These are phyloP conservation scores for Diplogasteroides magnus DNA, from an alignment of 1,140 invertebrate genomes.

Conservation along the genomic window DNA sequence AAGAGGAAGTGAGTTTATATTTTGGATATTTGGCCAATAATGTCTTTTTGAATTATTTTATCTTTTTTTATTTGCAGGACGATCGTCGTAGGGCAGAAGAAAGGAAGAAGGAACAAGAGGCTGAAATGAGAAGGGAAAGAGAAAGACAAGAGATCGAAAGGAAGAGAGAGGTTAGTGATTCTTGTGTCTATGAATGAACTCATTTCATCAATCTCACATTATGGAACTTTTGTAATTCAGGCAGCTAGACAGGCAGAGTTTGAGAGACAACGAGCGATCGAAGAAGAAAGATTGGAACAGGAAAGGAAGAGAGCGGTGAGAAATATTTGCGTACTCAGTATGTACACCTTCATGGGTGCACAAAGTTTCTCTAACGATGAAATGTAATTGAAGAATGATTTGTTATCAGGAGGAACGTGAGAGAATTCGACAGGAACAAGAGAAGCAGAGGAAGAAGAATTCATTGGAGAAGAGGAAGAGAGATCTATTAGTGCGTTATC, in stretches of 20 bases:
- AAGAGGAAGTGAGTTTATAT: slow-evolving; percentile 65
- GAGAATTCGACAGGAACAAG: neutral
- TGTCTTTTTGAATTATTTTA: no score
- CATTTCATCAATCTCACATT: no score
- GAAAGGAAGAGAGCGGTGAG: slow-evolving; percentile 66
- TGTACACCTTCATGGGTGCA: no score
- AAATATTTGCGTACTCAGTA: neutral
- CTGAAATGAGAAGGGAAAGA: slow-evolving; percentile 80
- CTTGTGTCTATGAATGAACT: no score
- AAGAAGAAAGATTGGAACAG: slow-evolving; percentile 60
- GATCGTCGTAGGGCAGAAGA: slow-evolving; percentile 57
- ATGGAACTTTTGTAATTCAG: no score
- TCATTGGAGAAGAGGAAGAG: neutral
- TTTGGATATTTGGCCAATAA: no score
- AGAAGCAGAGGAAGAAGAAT: neutral
- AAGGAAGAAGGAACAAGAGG: slow-evolving; percentile 71
- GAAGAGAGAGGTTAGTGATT: slow-evolving; percentile 60
- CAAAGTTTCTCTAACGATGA: no score
- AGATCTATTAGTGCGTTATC: slow-evolving; percentile 1
- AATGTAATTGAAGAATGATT: neutral
- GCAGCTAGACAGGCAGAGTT: slow-evolving; percentile 69
- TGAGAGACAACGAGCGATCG: slow-evolving; percentile 71
- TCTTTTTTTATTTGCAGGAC: no score
- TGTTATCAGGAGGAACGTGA: neutral
- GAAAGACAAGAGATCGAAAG: slow-evolving; percentile 77